A percentile compares a stretch with the other conserved stretches of the same genome.
These are phyloP conservation scores for Acutogordius australiensis DNA, from an alignment of 2,888 invertebrate species.

Conservation along the genomic window DNA sequence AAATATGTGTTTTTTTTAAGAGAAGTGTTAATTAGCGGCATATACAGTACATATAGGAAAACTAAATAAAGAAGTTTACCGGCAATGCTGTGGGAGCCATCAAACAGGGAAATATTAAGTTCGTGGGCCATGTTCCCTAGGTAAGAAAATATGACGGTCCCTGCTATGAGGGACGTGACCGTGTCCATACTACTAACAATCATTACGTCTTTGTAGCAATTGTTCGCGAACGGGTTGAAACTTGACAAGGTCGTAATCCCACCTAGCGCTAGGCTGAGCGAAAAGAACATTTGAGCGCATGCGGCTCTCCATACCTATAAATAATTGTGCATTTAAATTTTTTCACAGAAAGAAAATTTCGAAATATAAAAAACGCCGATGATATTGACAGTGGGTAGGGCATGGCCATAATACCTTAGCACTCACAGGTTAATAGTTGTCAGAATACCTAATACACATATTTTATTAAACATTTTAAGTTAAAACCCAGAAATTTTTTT, in stretches of 20 bases:
- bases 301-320: constrained; percentile 46
- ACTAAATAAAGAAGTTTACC: too few relatives aligned
- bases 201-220: constrained; percentile 33
- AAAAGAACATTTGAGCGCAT: constrained; percentile 53
- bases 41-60: too few relatives aligned
- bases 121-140: constrained; percentile 25
- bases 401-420: too few relatives aligned
- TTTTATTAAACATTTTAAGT: too few relatives aligned
- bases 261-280: constrained; percentile 46
- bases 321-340: background rate
- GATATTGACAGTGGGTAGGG: too few relatives aligned
- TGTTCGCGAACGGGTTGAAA: constrained; percentile 34
- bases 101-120: background rate
- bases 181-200: constrained; percentile 41
- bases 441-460: too few relatives aligned
- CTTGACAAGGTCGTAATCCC: constrained; percentile 44
- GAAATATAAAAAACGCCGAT: too few relatives aligned
- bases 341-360: too few relatives aligned
- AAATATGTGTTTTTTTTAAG: too few relatives aligned
- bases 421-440: too few relatives aligned
- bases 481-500: too few relatives aligned
- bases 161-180: constrained; percentile 43
- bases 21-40: too few relatives aligned
- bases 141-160: constrained; percentile 43
- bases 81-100: background rate